Percentiles rank a stretch among this genome's conserved stretches.
Evolutionary conservation across 1,140 invertebrate genomes (phyloP).

Genomic region (Thaumatotibia leucotreta): DNA sequence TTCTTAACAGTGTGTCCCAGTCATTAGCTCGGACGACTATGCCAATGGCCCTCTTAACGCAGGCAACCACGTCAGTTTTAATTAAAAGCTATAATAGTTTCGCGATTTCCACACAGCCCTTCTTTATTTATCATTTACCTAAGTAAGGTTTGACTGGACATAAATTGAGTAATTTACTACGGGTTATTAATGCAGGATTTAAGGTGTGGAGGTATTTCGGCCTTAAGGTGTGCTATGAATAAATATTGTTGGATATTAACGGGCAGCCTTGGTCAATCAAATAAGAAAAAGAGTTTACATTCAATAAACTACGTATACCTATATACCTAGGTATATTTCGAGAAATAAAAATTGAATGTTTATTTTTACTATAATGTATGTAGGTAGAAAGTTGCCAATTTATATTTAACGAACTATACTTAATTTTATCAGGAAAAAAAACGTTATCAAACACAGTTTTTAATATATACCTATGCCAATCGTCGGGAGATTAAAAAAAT

Average conservation of each 20-base stretch:
- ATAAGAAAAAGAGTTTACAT: not conserved
- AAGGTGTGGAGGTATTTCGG: not conserved
- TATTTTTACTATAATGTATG: no score
- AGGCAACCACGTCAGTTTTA: conserved; percentile 17
- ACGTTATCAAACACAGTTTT: no score
- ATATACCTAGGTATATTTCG: no score
- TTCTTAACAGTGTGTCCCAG: not conserved
- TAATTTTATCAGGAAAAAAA: no score
- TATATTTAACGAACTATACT: no score
- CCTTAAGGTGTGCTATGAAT: not conserved
- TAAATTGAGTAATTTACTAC: not conserved
- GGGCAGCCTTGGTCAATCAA: not conserved
- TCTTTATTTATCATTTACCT: not conserved
- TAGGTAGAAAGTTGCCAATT: no score
- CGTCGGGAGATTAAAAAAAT: no score
- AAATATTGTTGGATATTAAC: not conserved
- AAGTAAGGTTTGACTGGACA: not conserved
- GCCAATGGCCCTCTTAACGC: conserved; percentile 24
- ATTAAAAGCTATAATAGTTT: conserved; percentile 21
- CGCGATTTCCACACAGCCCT: not conserved
- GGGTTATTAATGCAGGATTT: not conserved
- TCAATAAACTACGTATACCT: no score
- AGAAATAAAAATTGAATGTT: no score
- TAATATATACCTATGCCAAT: no score
- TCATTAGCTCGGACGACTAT: conserved; percentile 9